These are phyloP conservation scores for Drosophila dunni DNA, from an alignment of 1,140 invertebrate species.

Conservation along the genomic window DNA sequence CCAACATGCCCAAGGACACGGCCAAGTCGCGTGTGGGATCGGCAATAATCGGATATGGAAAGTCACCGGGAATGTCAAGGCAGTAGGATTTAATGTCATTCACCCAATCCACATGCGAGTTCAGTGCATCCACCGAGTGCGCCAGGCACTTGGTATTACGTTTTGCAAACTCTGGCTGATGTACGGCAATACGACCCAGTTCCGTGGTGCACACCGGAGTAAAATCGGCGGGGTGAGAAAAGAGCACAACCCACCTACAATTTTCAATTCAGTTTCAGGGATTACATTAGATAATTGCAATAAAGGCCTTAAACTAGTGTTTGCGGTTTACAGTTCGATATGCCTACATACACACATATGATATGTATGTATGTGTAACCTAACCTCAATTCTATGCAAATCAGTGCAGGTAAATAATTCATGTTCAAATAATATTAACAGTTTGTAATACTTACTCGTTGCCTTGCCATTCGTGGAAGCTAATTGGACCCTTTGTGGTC, in stretches of 20 bases:
- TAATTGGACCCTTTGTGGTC: constrained; percentile 90
- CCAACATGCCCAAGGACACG: constrained; percentile 93
- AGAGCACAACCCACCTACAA: constrained; percentile 93
- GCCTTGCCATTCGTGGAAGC: constrained; percentile 91
- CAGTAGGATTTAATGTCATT: constrained; percentile 93
- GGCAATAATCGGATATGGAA: constrained; percentile 95
- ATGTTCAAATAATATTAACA: neutral
- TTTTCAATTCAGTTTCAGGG: neutral
- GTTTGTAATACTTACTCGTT: constrained; percentile 88
- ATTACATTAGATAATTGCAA: neutral
- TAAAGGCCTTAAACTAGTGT: neutral
- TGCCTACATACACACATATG: neutral
- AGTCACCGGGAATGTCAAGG: constrained; percentile 88
- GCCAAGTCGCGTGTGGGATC: constrained; percentile 92
- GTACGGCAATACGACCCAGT: constrained; percentile 91
- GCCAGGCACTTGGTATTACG: constrained; percentile 93
- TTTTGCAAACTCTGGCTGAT: constrained; percentile 91
- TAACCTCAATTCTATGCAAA: neutral
- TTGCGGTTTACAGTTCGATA: neutral
- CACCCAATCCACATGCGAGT: constrained; percentile 92
- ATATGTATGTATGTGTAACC: neutral
- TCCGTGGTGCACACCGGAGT: constrained; percentile 98
- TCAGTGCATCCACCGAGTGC: constrained; percentile 93
- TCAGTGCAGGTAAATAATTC: too few relatives aligned
- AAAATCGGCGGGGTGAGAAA: constrained; percentile 97